Evolutionary conservation across 2,113 vertebrate species (phyloP).

Genomic region (Panthera leo): DNA sequence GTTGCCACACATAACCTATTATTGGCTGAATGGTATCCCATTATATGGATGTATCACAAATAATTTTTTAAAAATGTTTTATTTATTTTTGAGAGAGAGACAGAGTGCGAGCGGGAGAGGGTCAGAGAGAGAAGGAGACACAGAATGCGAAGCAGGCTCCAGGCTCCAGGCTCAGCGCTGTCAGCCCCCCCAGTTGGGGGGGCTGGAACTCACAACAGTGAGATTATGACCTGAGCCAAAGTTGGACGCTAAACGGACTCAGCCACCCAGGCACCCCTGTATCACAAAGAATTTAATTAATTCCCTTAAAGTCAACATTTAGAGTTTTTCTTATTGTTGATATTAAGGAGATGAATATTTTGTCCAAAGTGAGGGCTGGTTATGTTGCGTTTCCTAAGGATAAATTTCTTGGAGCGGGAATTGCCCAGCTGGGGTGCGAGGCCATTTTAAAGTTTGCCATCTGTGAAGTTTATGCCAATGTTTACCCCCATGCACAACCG

Average conservation of each 20-base stretch:
- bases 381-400: neutral
- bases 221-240: no score
- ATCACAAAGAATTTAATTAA: neutral
- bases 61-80: neutral
- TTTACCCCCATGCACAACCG: neutral
- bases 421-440: neutral
- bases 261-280: no score
- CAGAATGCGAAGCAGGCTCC: no score
- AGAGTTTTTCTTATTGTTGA: constrained; percentile 15
- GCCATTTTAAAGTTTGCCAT: constrained; percentile 19
- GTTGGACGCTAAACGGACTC: no score
- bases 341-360: neutral
- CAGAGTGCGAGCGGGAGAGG: no score
- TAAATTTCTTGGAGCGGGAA: neutral
- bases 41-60: neutral
- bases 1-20: neutral
- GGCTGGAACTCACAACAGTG: no score
- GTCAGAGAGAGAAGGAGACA: no score
- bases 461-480: neutral
- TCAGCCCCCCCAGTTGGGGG: no score
- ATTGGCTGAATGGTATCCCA: neutral
- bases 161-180: no score
- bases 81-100: no score
- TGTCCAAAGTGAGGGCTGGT: neutral
- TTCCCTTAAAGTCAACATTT: neutral